Base-by-base conservation (phyloP, 2,888 invertebrate species). In the Caenorhabditis auriculariae region DNA sequence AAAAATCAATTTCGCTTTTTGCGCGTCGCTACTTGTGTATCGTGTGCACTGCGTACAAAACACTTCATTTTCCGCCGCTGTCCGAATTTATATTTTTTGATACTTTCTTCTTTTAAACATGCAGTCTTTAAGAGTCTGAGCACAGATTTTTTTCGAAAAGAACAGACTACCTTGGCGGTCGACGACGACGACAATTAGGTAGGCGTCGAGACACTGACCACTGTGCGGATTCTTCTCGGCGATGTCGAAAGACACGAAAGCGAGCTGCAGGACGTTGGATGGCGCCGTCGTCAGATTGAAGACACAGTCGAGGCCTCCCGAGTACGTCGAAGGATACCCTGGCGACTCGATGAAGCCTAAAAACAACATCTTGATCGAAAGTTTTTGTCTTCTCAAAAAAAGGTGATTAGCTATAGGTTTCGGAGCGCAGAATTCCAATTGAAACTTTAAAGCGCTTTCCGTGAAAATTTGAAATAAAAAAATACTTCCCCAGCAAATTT, bases 151-250 rank as follows among this genome's bases (percentile, higher is more conserved):
- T 29, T 45, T 15, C 17, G n/a, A 9, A 28, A 15, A 46, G 29
- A 21, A 15, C 4, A 52, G 49, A 9, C 35, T 29, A 37, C 49
- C 58, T 23, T 60, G 64, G 41, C 69, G 28, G 45, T 75, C 75
- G 15, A 63, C 69, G 0, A 80, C 75, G 4, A 71, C 64, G 15
- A 80, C 50, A 19, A 76, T 41, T 4, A 81, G 54, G 58, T 81
- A 81, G 41, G 80, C 77, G 42, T 75, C 65, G 17, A 78, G 61
- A 50, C 81, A 81, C 51, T 78, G 78, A 41, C 55, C 44, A 21
- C 63, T 67, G 21, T 62, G 24, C 6, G 41, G 51, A 43, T 58
- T 72, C n/a, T 32, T 42, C 15, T 60, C 60, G 1, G 63, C 65
- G 35, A 78, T 42, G 48, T 78, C 77, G 45, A 78, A 72, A 9